Percentiles rank a stretch among this genome's conserved stretches.
Conservation (phyloP, 2,888 invertebrate species). For the Polydrusus tereticollis region DNA sequence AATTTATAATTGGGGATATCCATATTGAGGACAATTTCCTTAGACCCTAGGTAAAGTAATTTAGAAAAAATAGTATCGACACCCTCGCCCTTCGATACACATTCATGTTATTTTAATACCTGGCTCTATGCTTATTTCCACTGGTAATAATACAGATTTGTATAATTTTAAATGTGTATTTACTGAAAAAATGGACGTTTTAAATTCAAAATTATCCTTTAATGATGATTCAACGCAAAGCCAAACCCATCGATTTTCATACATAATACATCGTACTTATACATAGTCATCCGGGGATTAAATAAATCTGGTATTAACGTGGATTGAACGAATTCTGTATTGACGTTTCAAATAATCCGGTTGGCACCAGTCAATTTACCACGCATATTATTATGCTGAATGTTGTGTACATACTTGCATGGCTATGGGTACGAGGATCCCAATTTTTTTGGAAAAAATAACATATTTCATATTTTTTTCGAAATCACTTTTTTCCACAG, state of each 20-base stretch:
- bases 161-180: slow-evolving; percentile 37
- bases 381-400: slow-evolving; percentile 27
- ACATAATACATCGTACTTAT: slow-evolving; percentile 43
- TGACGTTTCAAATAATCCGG: slow-evolving; percentile 39
- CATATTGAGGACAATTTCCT: too few species aligned
- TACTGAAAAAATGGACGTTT: slow-evolving; percentile 28
- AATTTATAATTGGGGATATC: not conserved
- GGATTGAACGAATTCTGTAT: slow-evolving; percentile 47
- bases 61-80: too few species aligned
- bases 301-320: slow-evolving; percentile 62
- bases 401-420: slow-evolving; percentile 1
- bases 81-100: too few species aligned
- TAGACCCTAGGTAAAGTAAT: too few species aligned
- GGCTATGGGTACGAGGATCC: not conserved
- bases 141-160: slow-evolving; percentile 10
- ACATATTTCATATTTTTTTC: too few species aligned
- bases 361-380: slow-evolving; percentile 31
- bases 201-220: slow-evolving; percentile 43
- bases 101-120: not conserved
- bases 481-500: too few species aligned
- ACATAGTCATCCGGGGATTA: slow-evolving; percentile 62
- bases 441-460: too few species aligned
- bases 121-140: slow-evolving; percentile 15
- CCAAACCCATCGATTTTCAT: slow-evolving; percentile 45
- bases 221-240: slow-evolving; percentile 44